phyloP scores from a whole-genome alignment of 2,888 invertebrate species.

The Chromoteleia sp. region DNA sequence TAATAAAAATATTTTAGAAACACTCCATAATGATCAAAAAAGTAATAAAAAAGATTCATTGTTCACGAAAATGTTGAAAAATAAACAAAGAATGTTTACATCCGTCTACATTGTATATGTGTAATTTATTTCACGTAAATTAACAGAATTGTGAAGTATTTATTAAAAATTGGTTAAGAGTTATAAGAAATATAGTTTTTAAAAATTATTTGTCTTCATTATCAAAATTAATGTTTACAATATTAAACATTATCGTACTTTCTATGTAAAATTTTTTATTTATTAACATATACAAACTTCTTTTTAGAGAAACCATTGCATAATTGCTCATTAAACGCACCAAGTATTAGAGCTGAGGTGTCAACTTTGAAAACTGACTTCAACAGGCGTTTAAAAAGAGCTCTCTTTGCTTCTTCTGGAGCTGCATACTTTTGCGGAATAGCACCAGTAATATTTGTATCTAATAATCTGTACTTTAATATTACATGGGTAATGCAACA shows the following conservation, averaged over 20 bases:
- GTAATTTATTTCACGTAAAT: too few relatives aligned
- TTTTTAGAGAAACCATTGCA: conserved; percentile 88
- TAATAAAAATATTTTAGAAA: too few relatives aligned
- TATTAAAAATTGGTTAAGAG: too few relatives aligned
- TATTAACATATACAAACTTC: not conserved
- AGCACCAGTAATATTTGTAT: conserved; percentile 82
- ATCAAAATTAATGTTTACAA: too few relatives aligned
- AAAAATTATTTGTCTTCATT: too few relatives aligned
- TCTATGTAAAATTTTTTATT: too few relatives aligned
- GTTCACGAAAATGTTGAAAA: too few relatives aligned
- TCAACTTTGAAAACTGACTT: conserved; percentile 94
- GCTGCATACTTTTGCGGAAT: conserved; percentile 82
- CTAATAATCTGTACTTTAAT: conserved; percentile 90
- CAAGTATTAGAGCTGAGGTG: conserved; percentile 92
- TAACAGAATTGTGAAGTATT: too few relatives aligned
- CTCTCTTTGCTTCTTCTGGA: conserved; percentile 86
- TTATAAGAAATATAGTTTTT: too few relatives aligned
- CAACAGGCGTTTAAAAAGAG: conserved; percentile 94
- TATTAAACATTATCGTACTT: too few relatives aligned
- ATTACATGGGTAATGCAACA: conserved; percentile 94
- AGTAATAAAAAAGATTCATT: too few relatives aligned
- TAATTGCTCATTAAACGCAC: conserved; percentile 90
- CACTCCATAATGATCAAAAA: too few relatives aligned
- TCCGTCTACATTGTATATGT: not conserved
- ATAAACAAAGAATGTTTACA: not conserved